Conservation (phyloP, 2,888 invertebrate genomes). For the Euplexia lucipara region DNA sequence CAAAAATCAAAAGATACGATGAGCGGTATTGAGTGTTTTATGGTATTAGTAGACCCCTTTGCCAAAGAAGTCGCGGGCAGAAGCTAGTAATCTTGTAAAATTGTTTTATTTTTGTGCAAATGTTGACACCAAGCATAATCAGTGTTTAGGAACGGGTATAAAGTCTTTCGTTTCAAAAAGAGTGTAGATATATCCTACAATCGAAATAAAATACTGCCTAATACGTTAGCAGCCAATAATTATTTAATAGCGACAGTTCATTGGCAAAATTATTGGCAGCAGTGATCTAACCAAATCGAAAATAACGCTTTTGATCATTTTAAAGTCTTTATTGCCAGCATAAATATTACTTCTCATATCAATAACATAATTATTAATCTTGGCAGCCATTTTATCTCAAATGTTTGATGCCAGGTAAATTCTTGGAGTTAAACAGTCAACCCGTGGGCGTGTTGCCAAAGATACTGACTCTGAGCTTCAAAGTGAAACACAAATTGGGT, state of each 20-base stretch:
- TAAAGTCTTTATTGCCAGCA: conserved; percentile 13
- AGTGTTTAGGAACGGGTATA: no score
- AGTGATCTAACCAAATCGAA: background rate
- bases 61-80: no score
- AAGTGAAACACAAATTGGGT: conserved; percentile 36
- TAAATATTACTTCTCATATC: conserved; percentile 23
- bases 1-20: no score
- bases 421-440: conserved; percentile 36
- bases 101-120: no score
- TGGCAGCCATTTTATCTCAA: conserved; percentile 42
- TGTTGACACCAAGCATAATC: no score
- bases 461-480: conserved; percentile 9
- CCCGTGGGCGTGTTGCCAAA: conserved; percentile 47
- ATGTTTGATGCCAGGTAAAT: conserved; percentile 53
- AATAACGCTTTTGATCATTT: background rate
- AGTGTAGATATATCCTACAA: background rate
- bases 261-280: background rate
- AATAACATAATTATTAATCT: conserved; percentile 38
- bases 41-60: no score
- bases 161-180: conserved; percentile 10
- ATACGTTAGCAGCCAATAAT: conserved; percentile 13
- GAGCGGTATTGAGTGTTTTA: no score
- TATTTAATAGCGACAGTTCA: background rate
- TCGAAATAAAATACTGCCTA: conserved; percentile 1
- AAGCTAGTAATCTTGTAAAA: no score